Percentiles rank a stretch among this genome's conserved stretches.
Conservation (phyloP, 30 jellyfish, hydroid and myxozoan species). For the Morbakka virulenta region DNA sequence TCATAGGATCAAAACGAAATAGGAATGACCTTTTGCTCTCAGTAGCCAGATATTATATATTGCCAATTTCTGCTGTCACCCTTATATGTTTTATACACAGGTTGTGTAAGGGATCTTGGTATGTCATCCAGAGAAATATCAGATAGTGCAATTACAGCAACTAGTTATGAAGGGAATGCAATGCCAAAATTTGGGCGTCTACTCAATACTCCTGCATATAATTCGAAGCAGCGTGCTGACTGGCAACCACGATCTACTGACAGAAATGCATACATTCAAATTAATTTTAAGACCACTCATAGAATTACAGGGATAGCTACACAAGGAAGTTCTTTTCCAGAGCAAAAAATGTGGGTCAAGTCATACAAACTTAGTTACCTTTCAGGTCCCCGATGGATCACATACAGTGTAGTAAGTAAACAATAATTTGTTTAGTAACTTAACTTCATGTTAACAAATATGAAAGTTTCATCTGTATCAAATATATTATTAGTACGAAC, state of each 20-base stretch:
- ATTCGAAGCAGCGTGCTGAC: slow-evolving; percentile 46
- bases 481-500: no score
- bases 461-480: no score
- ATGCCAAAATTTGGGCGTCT: slow-evolving; percentile 69
- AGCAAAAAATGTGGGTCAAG: no score
- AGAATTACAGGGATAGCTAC: slow-evolving; percentile 93
- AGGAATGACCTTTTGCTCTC: no score
- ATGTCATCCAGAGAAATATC: slow-evolving; percentile 56
- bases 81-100: slow-evolving; percentile 14
- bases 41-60: no score
- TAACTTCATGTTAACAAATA: no score
- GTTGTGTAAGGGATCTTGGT: slow-evolving; percentile 86
- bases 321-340: slow-evolving; percentile 96
- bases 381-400: no score
- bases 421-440: no score
- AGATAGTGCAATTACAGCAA: slow-evolving; percentile 56
- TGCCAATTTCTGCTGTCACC: no score
- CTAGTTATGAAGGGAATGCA: slow-evolving; percentile 43
- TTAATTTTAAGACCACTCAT: slow-evolving; percentile 28
- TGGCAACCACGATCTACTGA: slow-evolving; percentile 66
- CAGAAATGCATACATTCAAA: slow-evolving; percentile 19
- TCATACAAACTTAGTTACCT: no score
- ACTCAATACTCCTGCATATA: slow-evolving; percentile 37
- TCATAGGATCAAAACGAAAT: no score
- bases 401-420: no score